Evolutionary conservation across 1,140 invertebrate genomes (phyloP).

Genomic region (Heliconius eleuchia): DNA sequence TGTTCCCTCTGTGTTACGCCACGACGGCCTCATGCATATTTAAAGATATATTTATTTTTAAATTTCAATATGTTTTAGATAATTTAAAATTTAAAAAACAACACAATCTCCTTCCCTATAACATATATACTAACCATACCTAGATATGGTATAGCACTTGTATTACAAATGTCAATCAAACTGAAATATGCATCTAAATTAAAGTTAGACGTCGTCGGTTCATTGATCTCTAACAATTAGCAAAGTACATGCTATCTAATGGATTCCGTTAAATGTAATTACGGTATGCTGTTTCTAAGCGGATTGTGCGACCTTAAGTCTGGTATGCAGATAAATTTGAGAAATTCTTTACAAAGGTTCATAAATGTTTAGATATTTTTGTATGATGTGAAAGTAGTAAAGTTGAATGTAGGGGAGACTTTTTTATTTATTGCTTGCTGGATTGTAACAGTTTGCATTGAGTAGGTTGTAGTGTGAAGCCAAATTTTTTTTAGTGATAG

Average conservation of each 20-base stretch:
- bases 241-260: constrained; percentile 28
- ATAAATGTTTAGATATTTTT: background rate
- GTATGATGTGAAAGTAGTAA: background rate
- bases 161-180: constrained; percentile 12
- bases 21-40: too few species aligned
- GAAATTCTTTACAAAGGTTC: background rate
- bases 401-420: background rate
- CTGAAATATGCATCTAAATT: constrained; percentile 13
- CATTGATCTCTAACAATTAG: constrained; percentile 30
- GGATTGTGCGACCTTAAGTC: background rate
- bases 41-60: too few species aligned
- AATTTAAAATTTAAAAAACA: too few species aligned
- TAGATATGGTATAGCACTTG: background rate
- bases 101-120: too few species aligned
- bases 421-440: too few species aligned
- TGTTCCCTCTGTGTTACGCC: too few species aligned
- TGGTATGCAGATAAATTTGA: background rate
- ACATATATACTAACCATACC: too few species aligned
- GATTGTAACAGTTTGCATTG: too few species aligned
- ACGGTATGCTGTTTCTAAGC: constrained; percentile 18
- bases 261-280: constrained; percentile 31
- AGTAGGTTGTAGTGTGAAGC: too few species aligned
- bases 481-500: too few species aligned
- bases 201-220: constrained; percentile 5
- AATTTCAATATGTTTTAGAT: too few species aligned